These are phyloP conservation scores for Meleagris gallopavo DNA, from an alignment of 2,113 vertebrate species.

Conservation along the genomic window DNA sequence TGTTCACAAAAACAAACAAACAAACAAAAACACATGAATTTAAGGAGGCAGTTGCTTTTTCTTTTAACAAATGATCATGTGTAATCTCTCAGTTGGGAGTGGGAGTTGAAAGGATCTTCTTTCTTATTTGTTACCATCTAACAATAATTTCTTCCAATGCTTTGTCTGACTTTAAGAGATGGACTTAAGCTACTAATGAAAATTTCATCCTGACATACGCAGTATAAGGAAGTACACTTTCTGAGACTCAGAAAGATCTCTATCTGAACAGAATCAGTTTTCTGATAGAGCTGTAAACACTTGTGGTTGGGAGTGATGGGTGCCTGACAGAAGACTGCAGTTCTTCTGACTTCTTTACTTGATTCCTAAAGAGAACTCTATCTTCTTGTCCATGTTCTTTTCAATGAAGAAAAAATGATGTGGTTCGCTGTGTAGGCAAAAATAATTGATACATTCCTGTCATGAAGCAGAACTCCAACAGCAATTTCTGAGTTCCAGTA, in stretches of 20 bases:
- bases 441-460: background rate
- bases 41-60: background rate
- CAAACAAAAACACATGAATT: background rate
- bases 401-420: background rate
- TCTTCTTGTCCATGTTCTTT: background rate
- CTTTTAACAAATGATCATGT: background rate
- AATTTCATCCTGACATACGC: background rate
- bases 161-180: background rate
- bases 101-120: background rate
- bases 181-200: background rate
- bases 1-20: background rate
- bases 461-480: background rate
- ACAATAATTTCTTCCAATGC: background rate
- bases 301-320: background rate
- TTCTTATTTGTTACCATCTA: background rate
- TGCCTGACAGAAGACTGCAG: background rate
- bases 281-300: background rate
- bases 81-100: background rate
- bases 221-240: background rate
- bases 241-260: background rate
- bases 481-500: background rate
- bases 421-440: background rate
- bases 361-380: background rate
- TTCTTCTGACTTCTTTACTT: background rate
- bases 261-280: background rate